A percentile compares a stretch with the other conserved stretches of the same genome.
Conservation (phyloP, 2,888 invertebrate genomes). For the Chymomyza fuscimana region DNA sequence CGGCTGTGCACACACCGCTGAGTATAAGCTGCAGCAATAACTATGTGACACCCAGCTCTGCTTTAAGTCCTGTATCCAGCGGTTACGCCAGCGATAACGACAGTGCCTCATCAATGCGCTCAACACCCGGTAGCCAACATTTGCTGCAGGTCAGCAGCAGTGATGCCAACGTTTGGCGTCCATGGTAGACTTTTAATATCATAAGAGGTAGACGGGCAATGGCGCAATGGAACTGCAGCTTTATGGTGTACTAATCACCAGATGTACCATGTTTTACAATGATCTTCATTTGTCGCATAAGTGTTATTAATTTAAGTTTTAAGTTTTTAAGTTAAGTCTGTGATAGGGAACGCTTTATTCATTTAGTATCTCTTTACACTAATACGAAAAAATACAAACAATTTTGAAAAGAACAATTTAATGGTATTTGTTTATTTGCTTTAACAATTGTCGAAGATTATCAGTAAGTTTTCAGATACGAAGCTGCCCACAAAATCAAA, state of each 20-base stretch:
- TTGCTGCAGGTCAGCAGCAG: constrained; percentile 66
- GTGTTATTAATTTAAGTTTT: constrained; percentile 60
- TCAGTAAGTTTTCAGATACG: not conserved
- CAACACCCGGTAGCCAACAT: constrained; percentile 42
- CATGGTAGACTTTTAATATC: constrained; percentile 68
- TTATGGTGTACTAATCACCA: constrained; percentile 26
- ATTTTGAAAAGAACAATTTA: constrained; percentile 14
- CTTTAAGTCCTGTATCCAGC: constrained; percentile 77
- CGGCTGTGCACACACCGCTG: constrained; percentile 58
- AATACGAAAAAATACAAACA: constrained; percentile 10
- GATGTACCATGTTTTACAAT: constrained; percentile 63
- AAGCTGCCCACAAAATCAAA: not conserved
- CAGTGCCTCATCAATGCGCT: constrained; percentile 40
- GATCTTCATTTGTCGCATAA: constrained; percentile 66
- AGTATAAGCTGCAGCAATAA: constrained; percentile 60
- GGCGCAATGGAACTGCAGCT: constrained; percentile 62
- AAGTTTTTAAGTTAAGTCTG: constrained; percentile 65
- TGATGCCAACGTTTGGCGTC: constrained; percentile 71
- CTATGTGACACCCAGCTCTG: constrained; percentile 27
- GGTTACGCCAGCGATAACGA: constrained; percentile 79
- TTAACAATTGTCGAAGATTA: not conserved
- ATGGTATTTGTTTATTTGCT: not conserved
- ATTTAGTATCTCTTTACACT: constrained; percentile 36
- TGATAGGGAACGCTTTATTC: constrained; percentile 76
- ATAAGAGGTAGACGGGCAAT: constrained; percentile 43